Evolutionary conservation across 2,797 vertebrate genomes (phyloP).

Genomic region (Mus spretus): DNA sequence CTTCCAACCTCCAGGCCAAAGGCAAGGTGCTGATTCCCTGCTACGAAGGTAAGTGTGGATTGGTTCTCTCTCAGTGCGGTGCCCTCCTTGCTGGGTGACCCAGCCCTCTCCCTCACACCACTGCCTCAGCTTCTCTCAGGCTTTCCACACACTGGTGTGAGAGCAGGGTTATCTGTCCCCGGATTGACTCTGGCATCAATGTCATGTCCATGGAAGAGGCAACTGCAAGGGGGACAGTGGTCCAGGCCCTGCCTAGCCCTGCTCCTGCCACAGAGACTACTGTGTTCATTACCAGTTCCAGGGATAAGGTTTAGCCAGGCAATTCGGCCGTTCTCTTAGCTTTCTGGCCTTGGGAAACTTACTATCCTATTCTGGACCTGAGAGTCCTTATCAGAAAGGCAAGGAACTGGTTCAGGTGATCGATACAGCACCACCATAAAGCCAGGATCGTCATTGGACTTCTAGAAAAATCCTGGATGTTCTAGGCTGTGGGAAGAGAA

Average conservation of each 20-base stretch:
- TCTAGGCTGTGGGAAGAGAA: background rate
- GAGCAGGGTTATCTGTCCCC: background rate
- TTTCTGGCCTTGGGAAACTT: background rate
- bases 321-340: background rate
- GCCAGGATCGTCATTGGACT: background rate
- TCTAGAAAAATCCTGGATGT: background rate
- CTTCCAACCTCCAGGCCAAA: conserved; percentile 93
- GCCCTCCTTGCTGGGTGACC: fast-evolving
- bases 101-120: background rate
- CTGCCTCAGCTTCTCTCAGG: background rate
- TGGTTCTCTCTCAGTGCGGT: fast-evolving
- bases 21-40: conserved; percentile 95
- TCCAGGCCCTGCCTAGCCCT: background rate
- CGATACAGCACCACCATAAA: fast-evolving
- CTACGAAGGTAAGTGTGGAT: conserved; percentile 94
- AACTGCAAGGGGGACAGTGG: fast-evolving
- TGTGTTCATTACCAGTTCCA: background rate
- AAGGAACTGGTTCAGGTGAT: background rate
- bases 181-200: background rate
- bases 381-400: background rate
- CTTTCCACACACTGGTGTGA: background rate
- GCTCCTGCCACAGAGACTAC: background rate
- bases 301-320: background rate
- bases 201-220: background rate
- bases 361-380: background rate